phyloP scores from a whole-genome alignment of 2,113 vertebrate species.

The Bujurquina vittata region DNA sequence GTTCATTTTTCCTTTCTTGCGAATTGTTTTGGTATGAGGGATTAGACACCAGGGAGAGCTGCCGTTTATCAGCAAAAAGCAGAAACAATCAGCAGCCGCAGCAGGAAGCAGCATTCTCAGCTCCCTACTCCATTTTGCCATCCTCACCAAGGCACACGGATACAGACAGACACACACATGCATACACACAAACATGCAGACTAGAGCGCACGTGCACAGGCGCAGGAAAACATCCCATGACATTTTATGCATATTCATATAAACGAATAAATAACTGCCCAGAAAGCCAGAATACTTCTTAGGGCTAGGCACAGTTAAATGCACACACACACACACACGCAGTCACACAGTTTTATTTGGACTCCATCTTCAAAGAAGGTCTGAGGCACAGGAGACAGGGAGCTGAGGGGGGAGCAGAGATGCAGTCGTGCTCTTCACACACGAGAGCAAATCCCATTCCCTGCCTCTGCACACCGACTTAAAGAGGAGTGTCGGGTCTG shows the following conservation, averaged over 20 bases:
- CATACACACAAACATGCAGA: background rate
- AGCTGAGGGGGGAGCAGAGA: conserved; percentile 33
- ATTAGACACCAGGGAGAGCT: conserved; percentile 72
- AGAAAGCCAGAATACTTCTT: conserved; percentile 47
- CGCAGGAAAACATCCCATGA: conserved; percentile 32
- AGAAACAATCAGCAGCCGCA: conserved; percentile 74
- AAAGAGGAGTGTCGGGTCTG: conserved; percentile 58
- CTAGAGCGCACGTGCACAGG: background rate
- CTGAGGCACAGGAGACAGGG: conserved; percentile 54
- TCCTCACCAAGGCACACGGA: background rate
- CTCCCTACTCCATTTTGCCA: conserved; percentile 54
- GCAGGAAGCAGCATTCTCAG: conserved; percentile 58
- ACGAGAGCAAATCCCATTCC: conserved; percentile 59
- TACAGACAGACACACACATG: background rate
- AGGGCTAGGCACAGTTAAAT: conserved; percentile 27
- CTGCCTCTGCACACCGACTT: conserved; percentile 43
- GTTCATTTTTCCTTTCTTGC: conserved; percentile 11
- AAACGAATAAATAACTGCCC: conserved; percentile 46
- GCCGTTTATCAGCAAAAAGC: conserved; percentile 73
- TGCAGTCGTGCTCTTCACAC: conserved; percentile 55
- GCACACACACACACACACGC: conserved; percentile 14
- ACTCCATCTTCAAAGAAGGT: conserved; percentile 63
- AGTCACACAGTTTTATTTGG: conserved; percentile 23
- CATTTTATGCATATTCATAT: conserved; percentile 61
- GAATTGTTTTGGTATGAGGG: conserved; percentile 55